Base-by-base conservation (phyloP, 1,140 invertebrate genomes). In the Vanessa atalanta region DNA sequence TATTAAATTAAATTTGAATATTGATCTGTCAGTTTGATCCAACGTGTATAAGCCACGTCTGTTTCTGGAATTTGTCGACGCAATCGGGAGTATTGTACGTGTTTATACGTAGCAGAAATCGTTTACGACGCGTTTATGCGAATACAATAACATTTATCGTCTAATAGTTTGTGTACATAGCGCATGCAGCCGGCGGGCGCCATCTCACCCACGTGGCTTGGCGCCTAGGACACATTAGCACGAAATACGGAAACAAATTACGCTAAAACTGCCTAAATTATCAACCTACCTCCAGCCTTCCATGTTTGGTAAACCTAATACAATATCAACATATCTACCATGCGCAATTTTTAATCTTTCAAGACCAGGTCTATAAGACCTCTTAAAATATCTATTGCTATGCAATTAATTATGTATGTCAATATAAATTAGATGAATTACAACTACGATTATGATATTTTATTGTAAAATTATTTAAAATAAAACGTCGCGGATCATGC, bases 121-220 rank as follows among this genome's bases (percentile, higher is more conserved):
- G 65, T 66, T 51, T 65, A 67, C 57, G 64, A 67, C 65, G 55
- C 53, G 53, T 70, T 65, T 51, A 70, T 64, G 63, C 53, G 74
- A 72, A 71, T 61, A 50, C 69, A 72, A 76, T 76, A 61, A 76
- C 66, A 69, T 76, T 75, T 75, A 75, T 71, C 63, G 72, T 67
- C 26, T 76, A 76, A 66, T 68, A 72, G 53, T 64, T 76, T 72
- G 74, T 72, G 43, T 76, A 76, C 73, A 70, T 70, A 60, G 66
- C 65, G 69, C 63, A 50, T 53, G 64, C 47, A 51, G 65, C 66
- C 57, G 72, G 23, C 71, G 37, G 71, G 71, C 74, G 74, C 74
- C 74, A 31, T 16, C 69, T 66, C 72, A 47, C 74, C 74, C 74
- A 75, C 74, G 71, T 66, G 37, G 60, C 64, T 63, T 63, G 74